phyloP scores from a whole-genome alignment of 2,113 vertebrate species.

The Eolophus roseicapilla region DNA sequence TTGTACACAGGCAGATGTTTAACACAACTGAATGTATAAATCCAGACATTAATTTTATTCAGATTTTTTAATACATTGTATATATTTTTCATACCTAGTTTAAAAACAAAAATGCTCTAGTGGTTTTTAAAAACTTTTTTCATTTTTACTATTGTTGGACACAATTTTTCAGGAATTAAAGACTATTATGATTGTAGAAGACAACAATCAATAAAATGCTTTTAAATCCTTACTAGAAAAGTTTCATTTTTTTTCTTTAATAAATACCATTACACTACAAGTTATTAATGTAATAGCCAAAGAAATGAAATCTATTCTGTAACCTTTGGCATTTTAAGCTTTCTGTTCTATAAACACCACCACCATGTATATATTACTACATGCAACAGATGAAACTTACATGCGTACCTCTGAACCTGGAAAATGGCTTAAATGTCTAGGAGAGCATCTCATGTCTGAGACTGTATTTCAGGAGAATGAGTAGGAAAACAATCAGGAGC shows the following conservation, averaged over 20 bases:
- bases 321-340: accelerated
- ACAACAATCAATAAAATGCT: constrained; percentile 61
- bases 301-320: not conserved
- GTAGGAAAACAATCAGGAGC: too few relatives aligned
- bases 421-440: not conserved
- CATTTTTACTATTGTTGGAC: not conserved
- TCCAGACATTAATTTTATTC: constrained; percentile 40
- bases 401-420: accelerated
- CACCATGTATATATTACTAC: not conserved
- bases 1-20: not conserved
- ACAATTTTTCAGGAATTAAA: not conserved
- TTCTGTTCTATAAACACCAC: not conserved
- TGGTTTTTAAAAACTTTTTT: constrained; percentile 31
- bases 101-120: not conserved
- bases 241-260: not conserved
- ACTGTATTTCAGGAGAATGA: not conserved
- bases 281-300: not conserved
- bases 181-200: not conserved
- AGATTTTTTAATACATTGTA: constrained; percentile 48
- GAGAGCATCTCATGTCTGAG: not conserved
- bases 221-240: not conserved
- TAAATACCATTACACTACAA: not conserved
- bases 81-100: constrained; percentile 56
- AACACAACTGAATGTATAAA: constrained; percentile 45
- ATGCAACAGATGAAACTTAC: accelerated